phyloP scores from a whole-genome alignment of 1,140 invertebrate genomes.

The Pseudomyrmex gracilis region DNA sequence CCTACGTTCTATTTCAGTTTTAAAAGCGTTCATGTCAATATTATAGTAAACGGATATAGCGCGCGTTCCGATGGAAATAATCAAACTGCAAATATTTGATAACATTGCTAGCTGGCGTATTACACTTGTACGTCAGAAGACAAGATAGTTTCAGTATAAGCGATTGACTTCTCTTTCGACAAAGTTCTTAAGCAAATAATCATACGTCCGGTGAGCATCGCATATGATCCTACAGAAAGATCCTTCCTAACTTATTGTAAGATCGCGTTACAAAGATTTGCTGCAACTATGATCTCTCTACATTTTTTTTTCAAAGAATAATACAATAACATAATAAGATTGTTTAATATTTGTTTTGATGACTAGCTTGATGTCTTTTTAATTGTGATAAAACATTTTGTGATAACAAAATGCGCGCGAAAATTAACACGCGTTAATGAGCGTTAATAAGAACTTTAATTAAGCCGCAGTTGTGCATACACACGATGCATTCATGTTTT shows the following conservation, averaged over 20 bases:
- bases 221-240: background rate
- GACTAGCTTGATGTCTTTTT: too few relatives aligned
- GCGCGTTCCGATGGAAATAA: conserved; percentile 8
- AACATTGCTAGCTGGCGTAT: background rate
- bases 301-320: background rate
- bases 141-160: background rate
- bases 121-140: too few relatives aligned
- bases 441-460: too few relatives aligned
- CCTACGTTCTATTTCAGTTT: conserved; percentile 3
- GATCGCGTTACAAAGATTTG: background rate
- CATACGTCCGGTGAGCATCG: too few relatives aligned
- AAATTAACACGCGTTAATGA: too few relatives aligned
- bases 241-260: background rate
- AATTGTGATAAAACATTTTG: too few relatives aligned
- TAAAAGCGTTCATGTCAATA: background rate
- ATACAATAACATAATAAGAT: background rate
- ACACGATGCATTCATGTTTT: too few relatives aligned
- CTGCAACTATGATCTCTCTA: background rate
- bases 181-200: conserved; percentile 19
- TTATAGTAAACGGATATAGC: conserved; percentile 4
- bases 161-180: background rate
- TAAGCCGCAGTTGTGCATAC: too few relatives aligned
- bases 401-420: too few relatives aligned
- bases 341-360: background rate
- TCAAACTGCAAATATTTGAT: conserved; percentile 37